These are phyloP conservation scores for Dexiosoma caninum DNA, from an alignment of 2,888 invertebrate genomes.

Conservation along the genomic window DNA sequence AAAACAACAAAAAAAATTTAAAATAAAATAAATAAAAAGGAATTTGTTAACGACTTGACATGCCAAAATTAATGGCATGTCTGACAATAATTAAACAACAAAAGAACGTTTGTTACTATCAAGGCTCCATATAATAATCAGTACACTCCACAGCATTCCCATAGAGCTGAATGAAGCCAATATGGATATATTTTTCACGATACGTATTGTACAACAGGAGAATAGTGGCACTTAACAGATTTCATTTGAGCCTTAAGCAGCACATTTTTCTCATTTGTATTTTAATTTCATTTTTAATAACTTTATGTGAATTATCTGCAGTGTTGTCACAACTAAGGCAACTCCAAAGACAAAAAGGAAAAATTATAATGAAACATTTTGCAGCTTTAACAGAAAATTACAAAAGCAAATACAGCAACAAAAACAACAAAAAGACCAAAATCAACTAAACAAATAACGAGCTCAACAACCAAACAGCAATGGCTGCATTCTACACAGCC, in stretches of 20 bases:
- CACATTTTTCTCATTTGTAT: no score
- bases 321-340: slow-evolving; percentile 14
- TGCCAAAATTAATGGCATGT: slow-evolving; percentile 78
- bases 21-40: slow-evolving; percentile 67
- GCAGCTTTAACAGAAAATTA: slow-evolving; percentile 43
- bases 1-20: slow-evolving; percentile 12
- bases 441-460: slow-evolving; percentile 62
- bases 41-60: slow-evolving; percentile 77
- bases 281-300: background rate
- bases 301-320: background rate
- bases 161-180: background rate
- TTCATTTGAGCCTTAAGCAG: background rate
- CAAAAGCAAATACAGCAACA: slow-evolving; percentile 30
- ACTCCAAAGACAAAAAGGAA: slow-evolving; percentile 30
- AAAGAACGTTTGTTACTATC: slow-evolving; percentile 63
- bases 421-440: no score
- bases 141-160: slow-evolving; percentile 14
- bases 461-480: slow-evolving; percentile 53
- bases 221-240: background rate
- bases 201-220: background rate
- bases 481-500: slow-evolving; percentile 5
- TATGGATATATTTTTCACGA: no score
- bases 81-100: slow-evolving; percentile 77
- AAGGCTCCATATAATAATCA: slow-evolving; percentile 49
- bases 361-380: slow-evolving; percentile 50